Evolutionary conservation across 2,113 vertebrate genomes (phyloP).

Genomic region (Colistium nudipinnis): DNA sequence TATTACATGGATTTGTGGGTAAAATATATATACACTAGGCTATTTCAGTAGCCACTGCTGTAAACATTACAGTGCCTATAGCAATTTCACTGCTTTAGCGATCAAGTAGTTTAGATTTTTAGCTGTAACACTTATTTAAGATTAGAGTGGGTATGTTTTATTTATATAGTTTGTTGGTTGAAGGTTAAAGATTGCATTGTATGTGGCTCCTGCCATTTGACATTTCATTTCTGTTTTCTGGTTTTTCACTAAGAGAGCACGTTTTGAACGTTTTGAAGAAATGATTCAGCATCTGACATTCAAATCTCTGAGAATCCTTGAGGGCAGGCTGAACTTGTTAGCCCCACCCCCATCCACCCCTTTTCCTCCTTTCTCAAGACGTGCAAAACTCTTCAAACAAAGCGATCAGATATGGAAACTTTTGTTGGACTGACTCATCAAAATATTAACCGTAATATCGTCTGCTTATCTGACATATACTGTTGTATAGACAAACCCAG

Average conservation of each 20-base stretch:
- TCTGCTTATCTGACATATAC: slow-evolving; percentile 13
- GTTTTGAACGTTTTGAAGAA: slow-evolving; percentile 1
- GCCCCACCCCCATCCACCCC: slow-evolving; percentile 3
- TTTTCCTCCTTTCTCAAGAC: slow-evolving; percentile 34
- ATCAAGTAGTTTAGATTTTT: slow-evolving; percentile 36
- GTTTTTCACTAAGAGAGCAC: slow-evolving; percentile 3
- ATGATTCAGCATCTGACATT: slow-evolving; percentile 14
- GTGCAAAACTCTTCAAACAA: slow-evolving; percentile 1
- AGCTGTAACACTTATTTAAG: slow-evolving; percentile 33
- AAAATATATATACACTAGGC: slow-evolving; percentile 43
- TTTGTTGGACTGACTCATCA: slow-evolving; percentile 19
- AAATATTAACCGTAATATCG: slow-evolving; percentile 1
- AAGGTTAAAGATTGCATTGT: slow-evolving; percentile 21
- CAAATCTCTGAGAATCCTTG: slow-evolving; percentile 8
- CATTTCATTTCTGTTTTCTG: slow-evolving; percentile 38
- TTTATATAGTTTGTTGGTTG: slow-evolving; percentile 50
- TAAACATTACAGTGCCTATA: slow-evolving; percentile 74
- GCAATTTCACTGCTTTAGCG: slow-evolving; percentile 62
- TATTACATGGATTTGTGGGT: slow-evolving; percentile 58
- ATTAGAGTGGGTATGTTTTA: slow-evolving; percentile 47
- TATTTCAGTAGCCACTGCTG: slow-evolving; percentile 63
- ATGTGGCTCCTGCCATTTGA: slow-evolving; percentile 45
- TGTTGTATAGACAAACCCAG: slow-evolving; percentile 42
- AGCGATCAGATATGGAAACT: slow-evolving; percentile 3
- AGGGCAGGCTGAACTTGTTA: slow-evolving; percentile 15